Base-by-base conservation (phyloP, 2,113 vertebrate species). In the Falcunculus frontatus region DNA sequence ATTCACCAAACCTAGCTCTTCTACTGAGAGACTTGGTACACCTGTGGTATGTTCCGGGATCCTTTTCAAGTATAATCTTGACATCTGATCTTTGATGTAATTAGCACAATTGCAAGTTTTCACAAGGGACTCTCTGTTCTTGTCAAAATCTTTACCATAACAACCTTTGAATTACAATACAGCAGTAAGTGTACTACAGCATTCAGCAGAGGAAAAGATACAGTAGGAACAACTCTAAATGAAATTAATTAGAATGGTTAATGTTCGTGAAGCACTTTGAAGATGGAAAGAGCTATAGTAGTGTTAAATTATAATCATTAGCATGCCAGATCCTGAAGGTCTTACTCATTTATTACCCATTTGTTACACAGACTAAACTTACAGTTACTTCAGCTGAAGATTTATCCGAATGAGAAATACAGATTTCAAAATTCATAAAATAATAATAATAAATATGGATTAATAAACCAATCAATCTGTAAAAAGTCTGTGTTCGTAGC, bases 91-190 rank as follows among this genome's bases (percentile, higher is more conserved):
- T 73, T 87, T 96, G 90, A 96, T 93, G 65, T 92, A 97, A 98
- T 98, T 98, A 98, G 74, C 72, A 96, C 95, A 86, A 89, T 85
- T 91, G 85, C 89, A 96, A 92, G 96, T 96, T 97, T 97, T 96
- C 97, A 97, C 95, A 93, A 97, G 97, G 96, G 94, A 96, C 76
- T 89, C 85, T 93, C 94, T 97, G 86, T 96, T 97, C 97, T 97
- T 97, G 94, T 97, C 95, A 97, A 98, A 97, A 95, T 96, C 92
- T 97, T 97, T 90, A 95, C 92, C 69, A 95, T 95, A 97, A 97
- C 95, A 98, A 96, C 84, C 77, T 93, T 73, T 96, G 95, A 97
- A 97, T 97, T 97, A 97, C 85, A 97, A 95, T 93, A 91, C 90
- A 96, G 92, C 81, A 63, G 88, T 95, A 96, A 97, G 89, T 82